Evolutionary conservation across 2,113 vertebrate species (phyloP).

Genomic region (Aphelocoma coerulescens): DNA sequence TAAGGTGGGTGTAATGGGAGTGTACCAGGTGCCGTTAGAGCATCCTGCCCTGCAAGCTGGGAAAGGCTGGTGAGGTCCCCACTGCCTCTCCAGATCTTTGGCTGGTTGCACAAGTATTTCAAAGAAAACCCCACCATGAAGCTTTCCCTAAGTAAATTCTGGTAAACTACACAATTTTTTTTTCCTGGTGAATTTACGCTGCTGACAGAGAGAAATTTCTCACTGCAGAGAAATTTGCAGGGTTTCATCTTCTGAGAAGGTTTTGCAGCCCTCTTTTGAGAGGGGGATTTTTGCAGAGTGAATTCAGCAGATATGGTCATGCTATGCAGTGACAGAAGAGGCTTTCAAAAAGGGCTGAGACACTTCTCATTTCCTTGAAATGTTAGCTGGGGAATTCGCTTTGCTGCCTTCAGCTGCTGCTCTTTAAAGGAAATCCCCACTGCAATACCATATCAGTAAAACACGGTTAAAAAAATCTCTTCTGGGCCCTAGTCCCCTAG

Average conservation of each 20-base stretch:
- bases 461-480: background rate
- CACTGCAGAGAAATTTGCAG: background rate
- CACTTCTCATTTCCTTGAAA: constrained; percentile 35
- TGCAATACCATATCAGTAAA: background rate
- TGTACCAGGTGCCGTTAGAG: background rate
- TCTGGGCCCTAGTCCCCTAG: accelerated
- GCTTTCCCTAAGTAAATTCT: background rate
- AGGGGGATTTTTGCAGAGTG: background rate
- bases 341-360: background rate
- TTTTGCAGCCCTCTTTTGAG: background rate
- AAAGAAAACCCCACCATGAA: background rate
- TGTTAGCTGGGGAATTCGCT: background rate
- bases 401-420: background rate
- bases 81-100: background rate
- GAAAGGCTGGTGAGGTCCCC: background rate
- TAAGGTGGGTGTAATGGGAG: background rate
- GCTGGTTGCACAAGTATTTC: background rate
- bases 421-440: background rate
- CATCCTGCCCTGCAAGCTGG: background rate
- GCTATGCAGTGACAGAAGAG: background rate
- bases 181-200: accelerated
- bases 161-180: accelerated
- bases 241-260: constrained; percentile 7
- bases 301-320: background rate
- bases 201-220: background rate